Conservation (phyloP, 2,888 invertebrate genomes). For the Caenorhabditis angaria region DNA sequence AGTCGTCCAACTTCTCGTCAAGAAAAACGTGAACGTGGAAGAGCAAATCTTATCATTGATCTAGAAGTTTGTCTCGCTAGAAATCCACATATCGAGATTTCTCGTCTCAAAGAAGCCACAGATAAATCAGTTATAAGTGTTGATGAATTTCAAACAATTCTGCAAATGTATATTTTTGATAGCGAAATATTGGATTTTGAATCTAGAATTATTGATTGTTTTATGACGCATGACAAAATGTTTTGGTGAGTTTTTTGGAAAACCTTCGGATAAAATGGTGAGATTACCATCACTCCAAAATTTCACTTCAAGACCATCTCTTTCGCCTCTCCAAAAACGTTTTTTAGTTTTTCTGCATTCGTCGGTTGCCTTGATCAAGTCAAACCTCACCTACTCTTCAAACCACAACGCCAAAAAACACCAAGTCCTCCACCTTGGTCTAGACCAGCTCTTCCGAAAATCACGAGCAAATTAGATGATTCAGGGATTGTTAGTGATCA, state of each 20-base stretch:
- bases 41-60: slow-evolving; percentile 35
- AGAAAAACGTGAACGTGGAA: slow-evolving; percentile 35
- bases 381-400: slow-evolving; percentile 12
- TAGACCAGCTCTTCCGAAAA: neutral
- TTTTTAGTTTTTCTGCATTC: slow-evolving; percentile 36
- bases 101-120: slow-evolving; percentile 37
- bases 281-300: neutral
- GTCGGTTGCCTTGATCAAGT: slow-evolving; percentile 37
- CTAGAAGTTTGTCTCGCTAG: slow-evolving; percentile 27
- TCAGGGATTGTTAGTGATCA: neutral
- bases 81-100: slow-evolving; percentile 41
- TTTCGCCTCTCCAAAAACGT: too few relatives aligned
- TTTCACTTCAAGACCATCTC: too few relatives aligned
- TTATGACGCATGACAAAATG: slow-evolving; percentile 34
- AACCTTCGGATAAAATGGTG: neutral
- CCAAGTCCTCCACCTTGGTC: neutral
- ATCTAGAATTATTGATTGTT: slow-evolving; percentile 41
- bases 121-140: slow-evolving; percentile 39
- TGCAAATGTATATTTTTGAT: slow-evolving; percentile 42
- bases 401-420: neutral
- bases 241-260: slow-evolving; percentile 33
- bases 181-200: slow-evolving; percentile 33
- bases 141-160: slow-evolving; percentile 36
- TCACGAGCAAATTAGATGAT: neutral
- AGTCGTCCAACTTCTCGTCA: slow-evolving; percentile 33